A percentile compares a stretch with the other conserved stretches of the same genome.
phyloP scores from a whole-genome alignment of 2,113 vertebrate genomes.

The Gracilinanus agilis region DNA sequence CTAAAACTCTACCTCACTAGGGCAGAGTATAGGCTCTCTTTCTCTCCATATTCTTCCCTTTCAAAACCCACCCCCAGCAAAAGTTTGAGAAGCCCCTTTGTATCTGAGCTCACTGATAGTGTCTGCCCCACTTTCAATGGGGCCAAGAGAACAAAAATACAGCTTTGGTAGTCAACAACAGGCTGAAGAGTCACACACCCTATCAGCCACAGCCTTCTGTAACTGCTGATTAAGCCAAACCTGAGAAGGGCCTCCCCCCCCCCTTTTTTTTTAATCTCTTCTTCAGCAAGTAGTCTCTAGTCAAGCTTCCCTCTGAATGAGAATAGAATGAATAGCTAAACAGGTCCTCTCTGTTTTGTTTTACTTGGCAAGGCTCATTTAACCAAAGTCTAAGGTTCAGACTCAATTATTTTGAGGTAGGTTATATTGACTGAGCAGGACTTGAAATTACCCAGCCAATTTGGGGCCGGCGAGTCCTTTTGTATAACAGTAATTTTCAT shows the following conservation, averaged over 20 bases:
- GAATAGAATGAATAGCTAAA: neutral
- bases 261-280: too few relatives aligned
- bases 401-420: neutral
- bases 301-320: neutral
- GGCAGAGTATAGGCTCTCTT: neutral
- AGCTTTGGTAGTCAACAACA: neutral
- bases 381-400: neutral
- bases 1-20: neutral
- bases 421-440: neutral
- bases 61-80: neutral
- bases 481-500: neutral
- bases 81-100: neutral
- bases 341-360: neutral
- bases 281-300: neutral
- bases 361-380: conserved; percentile 1
- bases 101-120: neutral
- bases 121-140: too few relatives aligned
- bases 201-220: neutral
- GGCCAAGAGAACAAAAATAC: neutral
- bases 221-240: neutral
- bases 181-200: neutral
- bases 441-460: conserved; percentile 6
- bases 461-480: neutral
- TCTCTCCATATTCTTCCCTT: neutral
- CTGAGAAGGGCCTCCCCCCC: neutral